phyloP scores from a whole-genome alignment of 2,797 vertebrate genomes.

The Enteromius afrohamiltoni region DNA sequence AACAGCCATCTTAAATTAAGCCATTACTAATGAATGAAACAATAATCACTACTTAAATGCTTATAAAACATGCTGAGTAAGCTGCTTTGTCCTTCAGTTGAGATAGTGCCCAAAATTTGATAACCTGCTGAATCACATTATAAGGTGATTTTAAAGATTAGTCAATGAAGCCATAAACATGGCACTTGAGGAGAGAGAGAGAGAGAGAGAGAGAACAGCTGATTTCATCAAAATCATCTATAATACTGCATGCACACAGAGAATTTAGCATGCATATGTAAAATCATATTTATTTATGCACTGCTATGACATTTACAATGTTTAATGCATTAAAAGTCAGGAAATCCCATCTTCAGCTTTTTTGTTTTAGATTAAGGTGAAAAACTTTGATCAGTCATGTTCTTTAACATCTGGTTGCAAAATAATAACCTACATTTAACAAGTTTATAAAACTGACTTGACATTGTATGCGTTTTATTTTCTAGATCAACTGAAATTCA shows the following conservation, averaged over 20 bases:
- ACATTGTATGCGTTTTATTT: not conserved
- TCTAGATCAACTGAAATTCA: not conserved
- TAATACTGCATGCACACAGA: not conserved
- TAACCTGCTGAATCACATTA: conserved; percentile 34
- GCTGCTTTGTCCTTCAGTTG: conserved; percentile 22
- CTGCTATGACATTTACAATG: not conserved
- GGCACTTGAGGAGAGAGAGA: not conserved
- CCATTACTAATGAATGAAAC: conserved; percentile 51
- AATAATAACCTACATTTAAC: not conserved
- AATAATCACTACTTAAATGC: conserved; percentile 39
- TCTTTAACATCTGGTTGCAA: not conserved
- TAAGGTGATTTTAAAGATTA: conserved; percentile 42
- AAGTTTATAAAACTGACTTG: not conserved
- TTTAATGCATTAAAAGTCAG: not conserved
- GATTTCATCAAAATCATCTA: not conserved
- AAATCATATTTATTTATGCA: not conserved
- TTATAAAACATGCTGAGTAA: conserved; percentile 40
- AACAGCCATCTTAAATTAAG: conserved; percentile 48
- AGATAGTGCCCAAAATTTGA: conserved; percentile 24
- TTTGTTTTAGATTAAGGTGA: not conserved
- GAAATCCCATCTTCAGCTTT: not conserved
- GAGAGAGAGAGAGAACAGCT: no score
- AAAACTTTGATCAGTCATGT: not conserved
- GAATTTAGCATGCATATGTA: not conserved
- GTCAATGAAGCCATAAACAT: conserved; percentile 16